Evolutionary conservation across 2,888 invertebrate genomes (phyloP).

Genomic region (Pterostichus madidus): DNA sequence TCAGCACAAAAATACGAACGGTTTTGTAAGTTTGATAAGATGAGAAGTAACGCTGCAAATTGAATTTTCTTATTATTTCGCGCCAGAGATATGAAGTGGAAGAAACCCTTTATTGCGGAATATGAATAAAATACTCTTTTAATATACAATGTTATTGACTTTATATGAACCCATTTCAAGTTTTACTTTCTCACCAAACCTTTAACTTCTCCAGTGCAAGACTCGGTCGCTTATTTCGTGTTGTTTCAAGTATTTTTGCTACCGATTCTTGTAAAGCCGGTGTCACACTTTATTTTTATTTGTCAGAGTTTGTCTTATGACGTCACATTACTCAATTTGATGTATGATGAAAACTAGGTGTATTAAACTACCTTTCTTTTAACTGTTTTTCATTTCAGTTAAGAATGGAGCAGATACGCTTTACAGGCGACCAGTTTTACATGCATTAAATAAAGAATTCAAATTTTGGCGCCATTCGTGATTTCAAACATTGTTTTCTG

Average conservation of each 20-base stretch:
- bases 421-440: too few relatives aligned
- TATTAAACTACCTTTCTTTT: too few relatives aligned
- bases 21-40: slow-evolving; percentile 3
- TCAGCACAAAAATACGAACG: slow-evolving; percentile 13
- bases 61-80: slow-evolving; percentile 1
- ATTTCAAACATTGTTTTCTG: too few relatives aligned
- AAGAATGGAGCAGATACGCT: too few relatives aligned
- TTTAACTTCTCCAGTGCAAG: not conserved
- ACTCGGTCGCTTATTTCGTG: not conserved
- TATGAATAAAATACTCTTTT: slow-evolving; percentile 7
- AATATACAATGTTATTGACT: not conserved
- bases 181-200: not conserved
- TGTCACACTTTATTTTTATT: too few relatives aligned
- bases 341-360: too few relatives aligned
- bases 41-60: not conserved
- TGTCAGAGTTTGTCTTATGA: too few relatives aligned
- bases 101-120: slow-evolving; percentile 15
- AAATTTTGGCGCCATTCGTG: too few relatives aligned
- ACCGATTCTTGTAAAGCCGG: not conserved
- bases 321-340: too few relatives aligned
- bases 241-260: not conserved
- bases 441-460: too few relatives aligned
- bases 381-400: too few relatives aligned
- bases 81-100: not conserved
- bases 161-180: slow-evolving; percentile 15